Percentiles rank a stretch among this genome's conserved stretches.
phyloP scores from a whole-genome alignment of 2,113 vertebrate species.

The Aegotheles bennettii region DNA sequence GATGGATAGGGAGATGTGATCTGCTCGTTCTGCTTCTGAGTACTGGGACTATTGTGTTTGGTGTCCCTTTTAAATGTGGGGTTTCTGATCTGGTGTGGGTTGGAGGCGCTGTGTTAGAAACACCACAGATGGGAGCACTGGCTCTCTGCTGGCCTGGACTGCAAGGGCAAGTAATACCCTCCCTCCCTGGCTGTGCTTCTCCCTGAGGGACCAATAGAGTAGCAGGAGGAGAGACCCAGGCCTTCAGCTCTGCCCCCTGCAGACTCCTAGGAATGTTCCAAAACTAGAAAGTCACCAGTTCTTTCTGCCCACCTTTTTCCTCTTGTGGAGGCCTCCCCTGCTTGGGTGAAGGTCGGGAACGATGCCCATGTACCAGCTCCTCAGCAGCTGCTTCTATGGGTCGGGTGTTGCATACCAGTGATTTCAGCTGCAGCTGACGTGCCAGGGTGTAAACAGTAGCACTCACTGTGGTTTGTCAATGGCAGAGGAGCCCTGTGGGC shows the following conservation, averaged over 20 bases:
- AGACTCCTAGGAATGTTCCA: background rate
- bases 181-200: background rate
- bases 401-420: accelerated
- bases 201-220: background rate
- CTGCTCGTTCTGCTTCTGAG: background rate
- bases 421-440: background rate
- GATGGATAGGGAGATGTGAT: background rate
- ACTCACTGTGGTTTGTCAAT: accelerated
- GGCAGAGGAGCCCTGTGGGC: background rate
- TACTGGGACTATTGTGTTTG: background rate
- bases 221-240: background rate
- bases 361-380: background rate
- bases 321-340: background rate
- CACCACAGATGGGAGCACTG: background rate
- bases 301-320: background rate
- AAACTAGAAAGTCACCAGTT: background rate
- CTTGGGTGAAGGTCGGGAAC: background rate
- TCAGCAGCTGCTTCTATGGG: background rate
- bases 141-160: background rate
- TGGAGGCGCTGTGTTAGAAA: background rate
- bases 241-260: background rate
- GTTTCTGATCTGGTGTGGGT: accelerated
- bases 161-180: background rate
- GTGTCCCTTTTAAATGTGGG: background rate
- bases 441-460: background rate